Evolutionary conservation across 2,888 invertebrate genomes (phyloP), one percentile per base, ranked within the genome.

Genomic region (Hirtodrosophila duncani): DNA sequence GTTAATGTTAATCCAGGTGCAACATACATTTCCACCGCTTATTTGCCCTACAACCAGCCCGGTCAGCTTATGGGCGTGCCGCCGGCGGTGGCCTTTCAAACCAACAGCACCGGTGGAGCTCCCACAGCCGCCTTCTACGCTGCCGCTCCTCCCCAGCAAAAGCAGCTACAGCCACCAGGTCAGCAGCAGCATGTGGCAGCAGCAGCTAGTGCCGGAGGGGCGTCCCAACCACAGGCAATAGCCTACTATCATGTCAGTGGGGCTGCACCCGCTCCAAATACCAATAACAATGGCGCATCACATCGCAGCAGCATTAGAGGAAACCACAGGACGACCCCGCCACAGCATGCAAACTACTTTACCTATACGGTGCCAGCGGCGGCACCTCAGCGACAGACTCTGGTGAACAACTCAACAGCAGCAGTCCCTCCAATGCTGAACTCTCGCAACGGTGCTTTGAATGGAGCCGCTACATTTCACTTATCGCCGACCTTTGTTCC

Each of bases 401-500:
- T 82, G 13, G 46, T 82, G 1, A 56, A 68, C 11, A 68, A 63
- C 6, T 4, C 69, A 2, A 34, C 59, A 0, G n/a, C 59, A 1
- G 30, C 44, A 1, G 70, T 67, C 2, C 10, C 74, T 1, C 61
- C 70, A 3, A 70, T 78, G 6, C 33, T 74, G 3, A 56, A 42
- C 36, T 43, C 83, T 3, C 66, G 75, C 3, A 62, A 38, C 8
- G 48, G 70, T 4, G 46, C 67, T 2, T 26, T 82, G 1, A 82
- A 68, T 14, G 82, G 83, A 1, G 57, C 71, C 0, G 39, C 81
- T 1, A n/a, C 81, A 0, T 84, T 50, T 29, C 71, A 81, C 11
- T 59, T 82, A 10, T 41, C 67, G 1, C 51, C 74, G 10, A 39
- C 74, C 2, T 85, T 67, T 46, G 80, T 83, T 23, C 36, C 82